phyloP scores from a whole-genome alignment of 2,888 invertebrate genomes.

The Plagiodera versicolora region DNA sequence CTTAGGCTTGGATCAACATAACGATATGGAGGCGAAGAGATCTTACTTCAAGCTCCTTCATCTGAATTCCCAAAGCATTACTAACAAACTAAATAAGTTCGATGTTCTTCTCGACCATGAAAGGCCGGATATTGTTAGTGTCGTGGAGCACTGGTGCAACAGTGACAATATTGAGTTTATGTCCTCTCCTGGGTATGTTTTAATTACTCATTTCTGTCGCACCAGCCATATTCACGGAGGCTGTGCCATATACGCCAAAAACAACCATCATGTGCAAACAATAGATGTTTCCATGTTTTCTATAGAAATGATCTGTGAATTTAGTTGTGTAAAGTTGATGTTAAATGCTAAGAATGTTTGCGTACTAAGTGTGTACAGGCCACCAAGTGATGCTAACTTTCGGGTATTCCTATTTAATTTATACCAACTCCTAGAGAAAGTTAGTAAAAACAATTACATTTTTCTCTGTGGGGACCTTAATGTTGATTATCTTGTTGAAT shows the following conservation, averaged over 20 bases:
- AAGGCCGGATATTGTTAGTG: background rate
- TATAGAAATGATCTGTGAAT: background rate
- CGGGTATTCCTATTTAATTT: background rate
- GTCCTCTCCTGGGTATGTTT: background rate
- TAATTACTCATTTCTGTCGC: background rate
- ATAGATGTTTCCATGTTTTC: background rate
- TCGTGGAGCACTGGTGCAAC: background rate
- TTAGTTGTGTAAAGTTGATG: background rate
- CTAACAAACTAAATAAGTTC: background rate
- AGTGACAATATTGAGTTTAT: background rate
- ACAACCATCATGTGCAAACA: background rate
- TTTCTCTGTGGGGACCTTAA: background rate
- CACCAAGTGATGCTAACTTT: background rate
- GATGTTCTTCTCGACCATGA: background rate
- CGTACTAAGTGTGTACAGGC: background rate
- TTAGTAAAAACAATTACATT: background rate
- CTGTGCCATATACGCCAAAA: background rate
- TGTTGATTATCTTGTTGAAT: background rate
- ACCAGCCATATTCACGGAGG: background rate
- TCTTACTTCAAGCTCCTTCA: slow-evolving; percentile 5
- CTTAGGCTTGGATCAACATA: too few species aligned
- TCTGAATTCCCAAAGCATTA: slow-evolving; percentile 1
- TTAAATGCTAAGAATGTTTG: background rate
- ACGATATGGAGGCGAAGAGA: too few species aligned
- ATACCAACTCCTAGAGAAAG: background rate